Evolutionary conservation across 1,140 invertebrate species (phyloP).

Genomic region (Andricus grossulariae): DNA sequence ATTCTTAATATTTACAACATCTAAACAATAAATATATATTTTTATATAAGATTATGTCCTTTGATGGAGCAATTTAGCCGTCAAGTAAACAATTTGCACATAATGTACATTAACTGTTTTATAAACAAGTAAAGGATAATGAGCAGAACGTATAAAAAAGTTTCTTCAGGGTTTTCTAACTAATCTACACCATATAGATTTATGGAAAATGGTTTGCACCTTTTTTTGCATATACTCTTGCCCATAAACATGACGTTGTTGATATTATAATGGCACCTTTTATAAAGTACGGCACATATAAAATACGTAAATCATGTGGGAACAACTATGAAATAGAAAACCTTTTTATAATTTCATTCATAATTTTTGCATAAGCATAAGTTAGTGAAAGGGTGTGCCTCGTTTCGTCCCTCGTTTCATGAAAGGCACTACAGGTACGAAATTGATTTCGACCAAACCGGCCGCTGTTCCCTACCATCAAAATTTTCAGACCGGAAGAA

Average conservation of each 20-base stretch:
- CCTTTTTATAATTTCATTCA: slow-evolving; percentile 1
- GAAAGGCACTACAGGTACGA: slow-evolving; percentile 6
- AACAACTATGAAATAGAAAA: not conserved
- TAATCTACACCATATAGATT: no score
- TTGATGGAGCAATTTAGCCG: not conserved
- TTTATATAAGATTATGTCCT: not conserved
- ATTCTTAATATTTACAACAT: no score
- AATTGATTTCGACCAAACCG: slow-evolving; percentile 7
- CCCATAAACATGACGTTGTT: no score
- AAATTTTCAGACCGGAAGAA: slow-evolving; percentile 7
- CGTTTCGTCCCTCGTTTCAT: not conserved
- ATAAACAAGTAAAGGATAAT: not conserved
- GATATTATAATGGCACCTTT: no score
- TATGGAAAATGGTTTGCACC: no score
- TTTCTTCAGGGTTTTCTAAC: no score
- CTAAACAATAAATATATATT: not conserved
- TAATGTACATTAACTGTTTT: not conserved
- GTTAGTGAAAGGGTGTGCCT: not conserved
- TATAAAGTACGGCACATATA: no score
- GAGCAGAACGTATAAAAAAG: not conserved
- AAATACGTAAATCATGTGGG: not conserved
- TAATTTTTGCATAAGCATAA: not conserved
- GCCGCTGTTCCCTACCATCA: not conserved
- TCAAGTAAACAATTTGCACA: not conserved
- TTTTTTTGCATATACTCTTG: no score